Evolutionary conservation across 2,888 invertebrate genomes (phyloP), one percentile per base, ranked within the genome.

Genomic region (Tortrix viridana): DNA sequence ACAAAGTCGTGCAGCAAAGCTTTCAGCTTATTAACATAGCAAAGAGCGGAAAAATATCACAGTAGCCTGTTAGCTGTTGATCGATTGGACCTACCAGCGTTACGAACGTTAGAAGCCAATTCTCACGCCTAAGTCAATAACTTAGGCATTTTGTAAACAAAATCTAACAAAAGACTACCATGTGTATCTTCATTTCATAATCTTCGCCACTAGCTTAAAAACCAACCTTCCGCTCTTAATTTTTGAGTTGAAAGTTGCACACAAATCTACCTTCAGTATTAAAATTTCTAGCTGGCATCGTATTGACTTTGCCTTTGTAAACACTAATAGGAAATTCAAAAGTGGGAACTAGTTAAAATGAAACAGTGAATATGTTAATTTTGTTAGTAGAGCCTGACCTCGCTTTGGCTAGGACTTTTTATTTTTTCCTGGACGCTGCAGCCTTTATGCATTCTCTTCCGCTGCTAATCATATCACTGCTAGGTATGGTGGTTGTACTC

Each of bases 111-210:
- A 85, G 86, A 82, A 82, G 84, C 81, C 83, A 88, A 90, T 91
- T 92, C 92, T 92, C 92, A 92, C 91, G 91, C 84, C 84, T 86
- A 84, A 86, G 86, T 90, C 88, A 91, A 91, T 84, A 91, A 74
- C 77, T 79, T 77, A 74, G 81, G 84, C 84, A 85, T 85, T 83
- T 80, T 74, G 89, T 89, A 89, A 89, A 91, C 88, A 91, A 82
- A 83, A 80, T 79, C 81, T 80, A 78, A 88, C 86, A 88, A 89
- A 85, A 82, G 84, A 76, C 76, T 75, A 75, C 73, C 79, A 72
- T 81, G 64, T 72, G 71, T 71, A 74, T 76, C 73, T 74, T 84
- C 80, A 84, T 86, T 84, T 80, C 79, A 79, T 77, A 80, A 82
- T 76, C 71, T 59, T 53, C 1, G 32, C 4, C 14, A 12, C 22